phyloP scores from a whole-genome alignment of 2,888 invertebrate genomes.

The Eupithecia insigniata region DNA sequence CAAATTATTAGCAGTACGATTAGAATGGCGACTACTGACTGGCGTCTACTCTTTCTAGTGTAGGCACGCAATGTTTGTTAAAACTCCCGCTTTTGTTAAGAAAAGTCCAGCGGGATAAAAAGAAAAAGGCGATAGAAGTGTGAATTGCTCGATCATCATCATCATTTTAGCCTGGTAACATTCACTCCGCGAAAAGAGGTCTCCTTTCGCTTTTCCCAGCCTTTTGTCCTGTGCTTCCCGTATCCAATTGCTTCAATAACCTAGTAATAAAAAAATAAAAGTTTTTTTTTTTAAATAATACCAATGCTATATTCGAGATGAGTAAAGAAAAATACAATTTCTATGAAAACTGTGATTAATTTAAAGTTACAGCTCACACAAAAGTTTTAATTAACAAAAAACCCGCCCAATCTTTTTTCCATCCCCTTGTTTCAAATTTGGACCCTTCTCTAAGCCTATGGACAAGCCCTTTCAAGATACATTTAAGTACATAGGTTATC shows the following conservation, averaged over 20 bases:
- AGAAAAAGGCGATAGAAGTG: too few species aligned
- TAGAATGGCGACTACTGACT: neutral
- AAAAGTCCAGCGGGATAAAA: neutral
- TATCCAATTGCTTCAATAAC: too few species aligned
- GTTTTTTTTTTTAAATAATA: too few species aligned
- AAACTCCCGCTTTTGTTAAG: neutral
- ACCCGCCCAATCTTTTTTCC: neutral
- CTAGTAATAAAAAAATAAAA: too few species aligned
- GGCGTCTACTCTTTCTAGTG: neutral
- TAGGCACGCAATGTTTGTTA: neutral
- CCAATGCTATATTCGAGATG: too few species aligned
- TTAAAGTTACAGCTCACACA: neutral
- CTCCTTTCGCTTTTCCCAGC: too few species aligned
- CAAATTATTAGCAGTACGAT: neutral
- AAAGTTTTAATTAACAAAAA: neutral
- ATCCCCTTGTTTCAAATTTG: neutral
- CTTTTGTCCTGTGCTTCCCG: too few species aligned
- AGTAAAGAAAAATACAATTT: neutral
- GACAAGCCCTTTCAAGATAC: constrained; percentile 12
- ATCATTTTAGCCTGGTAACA: too few species aligned
- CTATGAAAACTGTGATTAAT: neutral
- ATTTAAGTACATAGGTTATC: constrained; percentile 29
- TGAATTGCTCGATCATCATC: too few species aligned
- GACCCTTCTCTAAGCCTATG: neutral
- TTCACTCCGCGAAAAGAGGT: too few species aligned